phyloP scores from a whole-genome alignment of 2,113 vertebrate genomes.

The Leiothrix lutea region DNA sequence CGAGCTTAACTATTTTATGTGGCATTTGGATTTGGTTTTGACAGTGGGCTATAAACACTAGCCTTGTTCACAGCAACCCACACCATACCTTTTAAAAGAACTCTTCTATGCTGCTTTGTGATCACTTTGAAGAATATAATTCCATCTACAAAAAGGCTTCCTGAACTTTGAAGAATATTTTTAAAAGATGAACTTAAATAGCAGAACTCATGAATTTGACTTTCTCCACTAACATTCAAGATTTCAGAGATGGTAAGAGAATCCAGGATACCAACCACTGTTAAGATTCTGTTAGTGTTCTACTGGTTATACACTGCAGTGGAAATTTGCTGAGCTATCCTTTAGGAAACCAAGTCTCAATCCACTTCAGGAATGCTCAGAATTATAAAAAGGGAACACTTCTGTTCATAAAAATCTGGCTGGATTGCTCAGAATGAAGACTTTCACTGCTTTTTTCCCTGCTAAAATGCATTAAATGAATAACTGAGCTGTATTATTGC shows the following conservation, averaged over 20 bases:
- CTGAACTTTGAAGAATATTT: neutral
- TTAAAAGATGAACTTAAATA: neutral
- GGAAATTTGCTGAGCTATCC: neutral
- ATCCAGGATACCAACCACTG: neutral
- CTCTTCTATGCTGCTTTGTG: neutral
- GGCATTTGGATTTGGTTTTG: neutral
- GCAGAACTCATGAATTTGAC: neutral
- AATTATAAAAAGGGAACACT: neutral
- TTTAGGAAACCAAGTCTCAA: neutral
- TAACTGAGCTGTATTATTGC: slow-evolving; percentile 12
- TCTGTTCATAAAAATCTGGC: slow-evolving; percentile 11
- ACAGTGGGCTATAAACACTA: neutral
- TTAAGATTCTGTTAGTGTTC: neutral
- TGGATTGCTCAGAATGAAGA: slow-evolving; percentile 16
- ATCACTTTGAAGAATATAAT: neutral
- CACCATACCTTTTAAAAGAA: neutral
- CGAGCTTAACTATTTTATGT: neutral
- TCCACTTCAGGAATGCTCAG: neutral
- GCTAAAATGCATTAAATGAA: slow-evolving; percentile 34
- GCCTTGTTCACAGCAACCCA: neutral
- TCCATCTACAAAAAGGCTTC: neutral
- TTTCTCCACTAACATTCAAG: neutral
- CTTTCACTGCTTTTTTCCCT: neutral
- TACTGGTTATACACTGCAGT: neutral
- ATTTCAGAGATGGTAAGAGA: neutral